Evolutionary conservation across 2,797 vertebrate genomes (phyloP).

Genomic region (Acrocephalus scirpaceus): DNA sequence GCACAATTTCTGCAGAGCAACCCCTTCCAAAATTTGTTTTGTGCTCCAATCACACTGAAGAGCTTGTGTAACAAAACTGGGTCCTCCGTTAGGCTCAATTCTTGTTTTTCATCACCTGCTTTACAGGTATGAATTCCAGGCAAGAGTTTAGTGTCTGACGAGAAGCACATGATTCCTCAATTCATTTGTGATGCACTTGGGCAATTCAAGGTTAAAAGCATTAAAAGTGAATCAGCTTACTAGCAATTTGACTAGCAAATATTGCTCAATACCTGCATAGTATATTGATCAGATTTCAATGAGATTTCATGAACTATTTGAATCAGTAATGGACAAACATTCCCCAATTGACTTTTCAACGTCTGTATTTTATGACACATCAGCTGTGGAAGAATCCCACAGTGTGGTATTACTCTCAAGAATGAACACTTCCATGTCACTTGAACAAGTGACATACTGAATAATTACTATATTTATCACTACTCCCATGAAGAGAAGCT

Average conservation of each 20-base stretch:
- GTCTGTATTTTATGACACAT: background rate
- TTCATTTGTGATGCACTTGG: background rate
- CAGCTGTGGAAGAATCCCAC: background rate
- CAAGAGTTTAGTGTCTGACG: background rate
- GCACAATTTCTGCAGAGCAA: conserved; percentile 15
- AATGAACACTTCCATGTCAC: background rate
- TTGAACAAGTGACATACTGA: background rate
- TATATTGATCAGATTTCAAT: background rate
- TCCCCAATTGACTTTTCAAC: background rate
- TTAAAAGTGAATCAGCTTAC: background rate
- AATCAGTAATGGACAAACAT: background rate
- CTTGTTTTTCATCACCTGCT: conserved; percentile 21
- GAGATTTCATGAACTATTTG: background rate
- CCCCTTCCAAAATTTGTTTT: conserved; percentile 1
- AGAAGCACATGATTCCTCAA: background rate
- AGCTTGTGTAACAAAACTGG: background rate
- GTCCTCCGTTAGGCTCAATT: background rate
- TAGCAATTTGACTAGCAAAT: background rate
- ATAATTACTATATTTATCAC: background rate
- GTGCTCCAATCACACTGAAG: conserved; percentile 24
- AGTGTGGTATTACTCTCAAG: background rate
- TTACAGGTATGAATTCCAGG: conserved; percentile 10
- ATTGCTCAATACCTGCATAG: background rate
- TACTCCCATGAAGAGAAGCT: background rate
- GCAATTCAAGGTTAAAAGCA: background rate